Evolutionary conservation across 1,140 invertebrate species (phyloP).

Genomic region (Drosophila sechellia): DNA sequence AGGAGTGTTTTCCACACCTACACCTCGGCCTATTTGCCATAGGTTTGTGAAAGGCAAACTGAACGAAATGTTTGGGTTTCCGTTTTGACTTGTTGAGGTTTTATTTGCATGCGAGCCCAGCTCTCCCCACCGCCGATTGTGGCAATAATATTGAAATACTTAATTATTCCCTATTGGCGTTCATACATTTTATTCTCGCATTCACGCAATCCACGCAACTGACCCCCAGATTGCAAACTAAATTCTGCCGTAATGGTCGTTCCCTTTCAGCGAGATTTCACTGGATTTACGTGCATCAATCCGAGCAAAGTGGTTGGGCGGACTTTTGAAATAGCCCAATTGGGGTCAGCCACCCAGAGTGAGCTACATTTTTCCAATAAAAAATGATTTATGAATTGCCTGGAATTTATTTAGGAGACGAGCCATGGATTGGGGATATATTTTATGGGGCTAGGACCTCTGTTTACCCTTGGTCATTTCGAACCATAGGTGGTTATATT

Average conservation of each 20-base stretch:
- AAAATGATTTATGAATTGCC: conserved; percentile 47
- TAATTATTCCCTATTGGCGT: conserved; percentile 73
- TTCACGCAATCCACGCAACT: conserved; percentile 59
- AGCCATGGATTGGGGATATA: conserved; percentile 7
- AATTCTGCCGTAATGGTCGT: conserved; percentile 62
- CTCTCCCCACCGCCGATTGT: conserved; percentile 26
- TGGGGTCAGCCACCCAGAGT: conserved; percentile 41
- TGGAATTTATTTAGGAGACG: conserved; percentile 13
- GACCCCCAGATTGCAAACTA: conserved; percentile 54
- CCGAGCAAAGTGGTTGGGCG: conserved; percentile 5
- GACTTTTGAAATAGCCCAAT: conserved; percentile 30
- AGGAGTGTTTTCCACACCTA: conserved; percentile 36
- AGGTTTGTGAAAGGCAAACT: conserved; percentile 42
- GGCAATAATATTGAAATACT: conserved; percentile 53
- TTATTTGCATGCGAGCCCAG: conserved; percentile 69
- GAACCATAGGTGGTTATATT: conserved; percentile 5
- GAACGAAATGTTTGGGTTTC: conserved; percentile 67
- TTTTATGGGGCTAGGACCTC: conserved; percentile 32
- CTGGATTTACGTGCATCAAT: conserved; percentile 51
- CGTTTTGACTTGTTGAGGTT: conserved; percentile 79
- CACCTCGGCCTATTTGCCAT: conserved; percentile 4
- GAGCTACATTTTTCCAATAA: conserved; percentile 22
- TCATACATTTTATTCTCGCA: conserved; percentile 51
- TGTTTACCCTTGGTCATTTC: conserved; percentile 25
- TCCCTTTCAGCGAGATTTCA: conserved; percentile 68